These are phyloP conservation scores for Neodiprion virginianus DNA, from an alignment of 1,140 invertebrate species.

Conservation along the genomic window DNA sequence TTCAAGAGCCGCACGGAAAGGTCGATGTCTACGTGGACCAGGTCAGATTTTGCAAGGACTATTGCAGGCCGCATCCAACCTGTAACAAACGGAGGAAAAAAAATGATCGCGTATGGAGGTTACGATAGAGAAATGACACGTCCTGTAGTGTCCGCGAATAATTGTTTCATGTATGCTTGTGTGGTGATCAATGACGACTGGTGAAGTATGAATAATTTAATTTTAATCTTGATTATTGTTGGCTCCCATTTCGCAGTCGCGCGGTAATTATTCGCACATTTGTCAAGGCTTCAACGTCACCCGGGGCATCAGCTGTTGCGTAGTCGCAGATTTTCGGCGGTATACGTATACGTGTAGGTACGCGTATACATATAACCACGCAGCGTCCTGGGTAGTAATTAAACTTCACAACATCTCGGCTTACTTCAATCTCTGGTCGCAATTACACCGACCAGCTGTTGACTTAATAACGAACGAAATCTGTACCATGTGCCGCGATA, in stretches of 20 bases:
- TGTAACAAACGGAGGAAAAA: slow-evolving; percentile 18
- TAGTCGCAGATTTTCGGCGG: slow-evolving; percentile 21
- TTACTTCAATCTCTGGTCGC: slow-evolving; percentile 19
- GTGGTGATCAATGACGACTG: neutral
- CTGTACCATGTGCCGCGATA: no score
- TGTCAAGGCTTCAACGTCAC: neutral
- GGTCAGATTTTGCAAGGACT: slow-evolving; percentile 27
- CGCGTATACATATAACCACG: neutral
- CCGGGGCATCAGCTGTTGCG: neutral
- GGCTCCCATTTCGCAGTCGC: neutral
- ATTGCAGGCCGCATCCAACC: slow-evolving; percentile 13
- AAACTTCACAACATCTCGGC: slow-evolving; percentile 17
- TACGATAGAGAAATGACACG: neutral
- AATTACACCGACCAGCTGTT: slow-evolving; percentile 15
- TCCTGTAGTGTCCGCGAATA: neutral
- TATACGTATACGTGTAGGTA: neutral
- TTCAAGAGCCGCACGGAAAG: slow-evolving; percentile 39
- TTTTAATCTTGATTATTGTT: neutral
- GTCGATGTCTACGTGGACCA: slow-evolving; percentile 36
- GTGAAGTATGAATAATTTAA: neutral
- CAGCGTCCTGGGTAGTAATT: slow-evolving; percentile 8
- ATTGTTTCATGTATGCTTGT: neutral
- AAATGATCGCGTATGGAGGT: slow-evolving; percentile 11
- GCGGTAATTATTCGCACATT: slow-evolving; percentile 14
- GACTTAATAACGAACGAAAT: neutral